A percentile compares a stretch with the other conserved stretches of the same genome.
Conservation (phyloP, 2,113 vertebrate species). For the Chloropsis hardwickii region DNA sequence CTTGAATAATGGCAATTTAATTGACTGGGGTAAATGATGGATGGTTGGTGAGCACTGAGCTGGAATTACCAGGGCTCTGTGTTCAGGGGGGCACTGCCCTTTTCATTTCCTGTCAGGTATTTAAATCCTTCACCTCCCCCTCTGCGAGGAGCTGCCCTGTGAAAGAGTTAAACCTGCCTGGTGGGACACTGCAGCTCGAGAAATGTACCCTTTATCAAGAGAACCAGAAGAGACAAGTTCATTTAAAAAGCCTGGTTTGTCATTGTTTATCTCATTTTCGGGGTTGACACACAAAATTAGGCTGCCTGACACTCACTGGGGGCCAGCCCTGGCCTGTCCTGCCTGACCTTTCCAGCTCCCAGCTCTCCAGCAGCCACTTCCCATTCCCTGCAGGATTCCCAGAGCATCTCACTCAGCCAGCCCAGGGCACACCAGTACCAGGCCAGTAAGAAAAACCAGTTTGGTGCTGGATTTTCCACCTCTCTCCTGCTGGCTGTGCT, state of each 20-base stretch:
- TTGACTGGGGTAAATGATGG: conserved; percentile 37
- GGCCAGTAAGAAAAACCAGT: neutral
- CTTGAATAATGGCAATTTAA: conserved; percentile 28
- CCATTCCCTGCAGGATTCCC: neutral
- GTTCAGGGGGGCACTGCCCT: conserved; percentile 12
- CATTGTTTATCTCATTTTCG: conserved; percentile 86
- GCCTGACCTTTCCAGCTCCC: conserved; percentile 65
- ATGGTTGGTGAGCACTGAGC: conserved; percentile 26
- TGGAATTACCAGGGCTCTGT: conserved; percentile 20
- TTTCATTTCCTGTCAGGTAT: conserved; percentile 54
- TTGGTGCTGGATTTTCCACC: neutral
- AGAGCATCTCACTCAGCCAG: neutral
- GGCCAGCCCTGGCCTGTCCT: conserved; percentile 62
- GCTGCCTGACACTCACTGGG: conserved; percentile 72
- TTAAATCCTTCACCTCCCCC: conserved; percentile 17
- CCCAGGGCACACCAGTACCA: neutral
- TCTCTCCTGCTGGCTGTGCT: neutral
- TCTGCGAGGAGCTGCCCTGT: neutral
- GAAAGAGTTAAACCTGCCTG: conserved; percentile 73
- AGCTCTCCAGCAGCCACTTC: conserved; percentile 6
- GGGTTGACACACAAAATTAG: conserved; percentile 83
- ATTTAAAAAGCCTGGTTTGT: conserved; percentile 83
- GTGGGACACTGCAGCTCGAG: conserved; percentile 37
- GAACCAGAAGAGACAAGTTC: conserved; percentile 89
- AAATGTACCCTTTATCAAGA: conserved; percentile 67